These are phyloP conservation scores for Melanotaenia nigrans DNA, from an alignment of 2,797 vertebrate genomes.

Conservation along the genomic window DNA sequence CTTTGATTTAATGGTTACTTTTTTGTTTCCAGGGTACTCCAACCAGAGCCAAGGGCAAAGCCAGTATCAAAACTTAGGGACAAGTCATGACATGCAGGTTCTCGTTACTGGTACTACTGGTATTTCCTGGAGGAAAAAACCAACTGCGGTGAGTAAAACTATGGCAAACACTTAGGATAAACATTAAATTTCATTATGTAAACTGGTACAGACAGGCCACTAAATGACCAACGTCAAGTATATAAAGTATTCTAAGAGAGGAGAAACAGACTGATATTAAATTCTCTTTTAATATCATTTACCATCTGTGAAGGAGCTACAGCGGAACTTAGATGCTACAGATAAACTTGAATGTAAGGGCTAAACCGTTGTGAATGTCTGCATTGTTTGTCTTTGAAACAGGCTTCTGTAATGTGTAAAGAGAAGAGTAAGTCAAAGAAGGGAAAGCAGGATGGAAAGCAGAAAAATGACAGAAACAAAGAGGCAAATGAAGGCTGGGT, in stretches of 20 bases:
- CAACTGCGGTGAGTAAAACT: slow-evolving; percentile 79
- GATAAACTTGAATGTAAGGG: neutral
- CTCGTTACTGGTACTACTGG: slow-evolving; percentile 90
- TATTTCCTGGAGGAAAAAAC: slow-evolving; percentile 91
- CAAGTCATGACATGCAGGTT: slow-evolving; percentile 78
- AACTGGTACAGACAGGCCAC: slow-evolving; percentile 1
- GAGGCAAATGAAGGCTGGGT: slow-evolving; percentile 82
- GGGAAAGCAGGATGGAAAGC: slow-evolving; percentile 85
- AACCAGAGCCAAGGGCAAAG: slow-evolving; percentile 67
- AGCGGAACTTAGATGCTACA: neutral
- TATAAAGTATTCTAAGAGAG: neutral
- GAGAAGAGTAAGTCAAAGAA: slow-evolving; percentile 90
- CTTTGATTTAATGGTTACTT: slow-evolving; percentile 2
- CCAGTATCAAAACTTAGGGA: slow-evolving; percentile 66
- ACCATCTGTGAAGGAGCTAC: neutral
- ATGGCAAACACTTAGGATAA: neutral
- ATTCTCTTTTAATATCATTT: neutral
- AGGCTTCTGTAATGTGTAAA: slow-evolving; percentile 81
- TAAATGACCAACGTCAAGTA: neutral
- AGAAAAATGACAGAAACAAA: slow-evolving; percentile 82
- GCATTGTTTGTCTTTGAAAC: slow-evolving; percentile 26
- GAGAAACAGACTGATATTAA: neutral
- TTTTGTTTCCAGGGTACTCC: slow-evolving; percentile 51
- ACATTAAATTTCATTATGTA: neutral
- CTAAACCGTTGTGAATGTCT: neutral